These are phyloP conservation scores for Eugnorisma glareosa DNA, from an alignment of 2,888 invertebrate species.

Conservation along the genomic window DNA sequence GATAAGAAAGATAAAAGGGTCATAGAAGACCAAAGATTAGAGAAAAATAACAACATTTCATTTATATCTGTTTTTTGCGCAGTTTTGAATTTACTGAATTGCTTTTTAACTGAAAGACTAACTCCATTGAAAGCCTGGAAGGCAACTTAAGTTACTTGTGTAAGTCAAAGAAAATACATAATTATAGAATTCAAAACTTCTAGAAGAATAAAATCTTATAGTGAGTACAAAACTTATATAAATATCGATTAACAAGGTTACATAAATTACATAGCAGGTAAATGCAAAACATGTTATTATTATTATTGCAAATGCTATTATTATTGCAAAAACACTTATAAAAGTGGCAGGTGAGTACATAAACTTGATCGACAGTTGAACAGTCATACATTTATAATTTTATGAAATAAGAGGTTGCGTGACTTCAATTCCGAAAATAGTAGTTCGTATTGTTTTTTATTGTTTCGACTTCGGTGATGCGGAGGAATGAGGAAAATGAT, in stretches of 20 bases:
- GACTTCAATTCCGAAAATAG: background rate
- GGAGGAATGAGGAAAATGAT: no score
- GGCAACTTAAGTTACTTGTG: background rate
- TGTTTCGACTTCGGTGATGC: no score
- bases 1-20: background rate
- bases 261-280: background rate
- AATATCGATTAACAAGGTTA: background rate
- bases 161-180: background rate
- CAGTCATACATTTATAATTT: background rate
- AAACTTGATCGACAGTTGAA: background rate
- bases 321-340: background rate
- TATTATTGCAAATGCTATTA: slow-evolving; percentile 5
- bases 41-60: background rate
- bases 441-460: background rate
- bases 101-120: background rate
- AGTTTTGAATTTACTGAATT: background rate
- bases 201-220: background rate
- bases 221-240: background rate
- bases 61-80: background rate
- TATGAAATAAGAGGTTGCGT: background rate
- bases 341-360: background rate
- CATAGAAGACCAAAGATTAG: background rate
- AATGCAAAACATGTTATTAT: slow-evolving; percentile 3
- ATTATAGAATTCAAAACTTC: background rate
- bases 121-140: background rate